phyloP scores from a whole-genome alignment of 2,797 vertebrate genomes.

The Melanotaenia maccullochi region DNA sequence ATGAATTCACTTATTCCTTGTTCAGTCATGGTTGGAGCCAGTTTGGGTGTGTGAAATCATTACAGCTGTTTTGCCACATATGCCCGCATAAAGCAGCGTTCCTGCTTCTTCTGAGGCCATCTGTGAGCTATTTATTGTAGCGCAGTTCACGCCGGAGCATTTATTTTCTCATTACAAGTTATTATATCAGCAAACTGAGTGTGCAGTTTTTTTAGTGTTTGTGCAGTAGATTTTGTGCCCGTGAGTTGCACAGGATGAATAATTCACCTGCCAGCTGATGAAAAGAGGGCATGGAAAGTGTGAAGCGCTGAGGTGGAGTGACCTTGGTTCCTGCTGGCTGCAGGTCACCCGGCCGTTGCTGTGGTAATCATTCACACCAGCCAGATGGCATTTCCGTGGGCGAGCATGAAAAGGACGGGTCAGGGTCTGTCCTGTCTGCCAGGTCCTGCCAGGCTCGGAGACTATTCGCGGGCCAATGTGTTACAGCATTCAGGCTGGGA shows the following conservation, averaged over 20 bases:
- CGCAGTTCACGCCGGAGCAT: slow-evolving; percentile 30
- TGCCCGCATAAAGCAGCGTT: not conserved
- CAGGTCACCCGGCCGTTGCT: slow-evolving; percentile 83
- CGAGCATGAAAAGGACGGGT: slow-evolving; percentile 85
- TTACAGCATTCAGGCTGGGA: slow-evolving; percentile 28
- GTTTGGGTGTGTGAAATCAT: slow-evolving; percentile 42
- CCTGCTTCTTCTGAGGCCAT: slow-evolving; percentile 21
- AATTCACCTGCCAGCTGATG: slow-evolving; percentile 80
- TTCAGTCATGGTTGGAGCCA: slow-evolving; percentile 49
- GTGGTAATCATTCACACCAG: slow-evolving; percentile 88
- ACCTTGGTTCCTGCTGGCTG: slow-evolving; percentile 86
- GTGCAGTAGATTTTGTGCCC: slow-evolving; percentile 58
- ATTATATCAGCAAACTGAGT: slow-evolving; percentile 60
- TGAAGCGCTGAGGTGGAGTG: slow-evolving; percentile 80
- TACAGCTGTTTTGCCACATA: slow-evolving; percentile 32
- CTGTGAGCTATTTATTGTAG: slow-evolving; percentile 43
- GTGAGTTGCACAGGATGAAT: slow-evolving; percentile 73
- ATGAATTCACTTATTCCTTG: slow-evolving; percentile 57
- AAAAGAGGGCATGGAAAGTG: slow-evolving; percentile 79
- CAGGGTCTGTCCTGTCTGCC: slow-evolving; percentile 80
- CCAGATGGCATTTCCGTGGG: slow-evolving; percentile 89
- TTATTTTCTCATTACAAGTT: slow-evolving; percentile 60
- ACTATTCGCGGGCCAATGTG: slow-evolving; percentile 72
- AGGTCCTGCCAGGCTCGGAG: slow-evolving; percentile 78
- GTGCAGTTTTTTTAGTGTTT: slow-evolving; percentile 47